phyloP scores from a whole-genome alignment of 2,888 invertebrate genomes.

The Sialis lutaria region DNA sequence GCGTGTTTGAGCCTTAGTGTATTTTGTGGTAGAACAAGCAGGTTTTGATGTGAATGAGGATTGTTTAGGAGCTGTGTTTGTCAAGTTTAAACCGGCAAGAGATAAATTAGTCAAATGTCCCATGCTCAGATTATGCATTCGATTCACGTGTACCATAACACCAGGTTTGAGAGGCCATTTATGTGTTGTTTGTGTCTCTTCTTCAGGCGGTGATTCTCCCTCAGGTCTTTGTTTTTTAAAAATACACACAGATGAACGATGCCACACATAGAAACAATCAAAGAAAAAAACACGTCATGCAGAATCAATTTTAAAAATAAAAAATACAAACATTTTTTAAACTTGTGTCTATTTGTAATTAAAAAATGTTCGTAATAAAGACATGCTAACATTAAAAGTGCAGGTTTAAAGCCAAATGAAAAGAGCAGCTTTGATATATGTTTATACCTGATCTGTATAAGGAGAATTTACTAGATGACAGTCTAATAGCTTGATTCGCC shows the following conservation, averaged over 20 bases:
- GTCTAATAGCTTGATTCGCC: slow-evolving; percentile 12
- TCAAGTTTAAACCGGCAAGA: slow-evolving; percentile 6
- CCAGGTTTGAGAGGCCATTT: slow-evolving; percentile 83
- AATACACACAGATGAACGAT: too few species aligned
- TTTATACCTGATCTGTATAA: slow-evolving; percentile 9
- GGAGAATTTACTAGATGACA: slow-evolving; percentile 9
- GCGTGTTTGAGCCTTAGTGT: neutral
- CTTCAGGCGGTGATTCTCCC: slow-evolving; percentile 22
- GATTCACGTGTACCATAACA: slow-evolving; percentile 74
- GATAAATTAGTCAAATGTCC: slow-evolving; percentile 13
- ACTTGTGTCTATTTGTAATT: too few species aligned
- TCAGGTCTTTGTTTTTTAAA: slow-evolving; percentile 23
- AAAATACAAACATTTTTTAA: neutral
- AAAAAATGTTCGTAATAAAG: too few species aligned
- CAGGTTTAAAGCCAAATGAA: neutral
- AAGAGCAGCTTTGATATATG: neutral
- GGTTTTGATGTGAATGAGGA: slow-evolving; percentile 5
- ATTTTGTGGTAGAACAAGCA: neutral
- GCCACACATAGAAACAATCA: neutral
- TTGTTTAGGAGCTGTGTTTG: slow-evolving; percentile 8
- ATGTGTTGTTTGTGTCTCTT: slow-evolving; percentile 29
- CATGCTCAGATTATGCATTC: slow-evolving; percentile 45
- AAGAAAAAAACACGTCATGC: neutral
- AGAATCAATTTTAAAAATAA: neutral
- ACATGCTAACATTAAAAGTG: neutral